Percentiles rank a stretch among this genome's conserved stretches.
Evolutionary conservation across 2,888 invertebrate genomes (phyloP).

Genomic region (Corbicula japonica): DNA sequence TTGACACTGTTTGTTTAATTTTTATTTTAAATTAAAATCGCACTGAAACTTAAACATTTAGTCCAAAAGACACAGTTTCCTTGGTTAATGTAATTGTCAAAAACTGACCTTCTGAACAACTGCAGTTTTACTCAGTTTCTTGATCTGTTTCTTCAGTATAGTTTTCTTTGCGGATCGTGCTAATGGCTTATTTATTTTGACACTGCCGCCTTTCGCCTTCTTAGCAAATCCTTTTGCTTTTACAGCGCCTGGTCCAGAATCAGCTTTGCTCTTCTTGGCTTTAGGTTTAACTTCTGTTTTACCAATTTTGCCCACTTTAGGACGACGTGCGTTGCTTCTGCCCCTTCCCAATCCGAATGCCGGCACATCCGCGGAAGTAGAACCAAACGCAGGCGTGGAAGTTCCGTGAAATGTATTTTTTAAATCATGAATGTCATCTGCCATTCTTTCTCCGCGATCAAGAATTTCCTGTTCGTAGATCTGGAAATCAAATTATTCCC

Average conservation of each 20-base stretch:
- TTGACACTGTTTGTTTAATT: no score
- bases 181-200: not conserved
- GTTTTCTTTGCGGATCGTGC: slow-evolving; percentile 6
- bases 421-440: slow-evolving; percentile 19
- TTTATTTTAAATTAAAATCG: no score
- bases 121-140: not conserved
- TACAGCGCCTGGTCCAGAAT: slow-evolving; percentile 17
- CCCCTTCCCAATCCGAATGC: not conserved
- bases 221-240: slow-evolving; percentile 2
- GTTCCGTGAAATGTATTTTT: slow-evolving; percentile 12
- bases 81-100: no score
- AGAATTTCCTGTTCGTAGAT: slow-evolving; percentile 65
- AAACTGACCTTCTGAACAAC: not conserved
- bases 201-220: not conserved
- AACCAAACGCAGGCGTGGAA: not conserved
- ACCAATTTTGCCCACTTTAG: not conserved
- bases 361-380: not conserved
- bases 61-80: no score
- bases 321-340: not conserved
- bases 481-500: slow-evolving; percentile 33
- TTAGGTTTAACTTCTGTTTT: not conserved
- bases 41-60: no score
- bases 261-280: slow-evolving; percentile 18
- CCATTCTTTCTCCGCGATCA: slow-evolving; percentile 46
- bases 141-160: not conserved